A percentile compares a stretch with the other conserved stretches of the same genome.
Conservation (phyloP, 2,113 vertebrate genomes). For the Platysternon megacephalum region DNA sequence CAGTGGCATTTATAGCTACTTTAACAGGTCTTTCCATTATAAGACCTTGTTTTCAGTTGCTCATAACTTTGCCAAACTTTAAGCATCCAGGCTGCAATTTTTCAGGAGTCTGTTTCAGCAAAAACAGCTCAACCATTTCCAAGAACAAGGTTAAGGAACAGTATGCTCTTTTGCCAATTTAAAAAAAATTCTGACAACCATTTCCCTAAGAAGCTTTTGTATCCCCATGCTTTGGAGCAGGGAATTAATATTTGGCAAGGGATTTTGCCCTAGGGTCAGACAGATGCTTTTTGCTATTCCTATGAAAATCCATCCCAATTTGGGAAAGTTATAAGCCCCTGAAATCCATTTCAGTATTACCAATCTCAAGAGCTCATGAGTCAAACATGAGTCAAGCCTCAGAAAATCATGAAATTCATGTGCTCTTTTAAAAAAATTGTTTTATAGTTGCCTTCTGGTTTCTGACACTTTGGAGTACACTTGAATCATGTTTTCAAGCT, state of each 20-base stretch:
- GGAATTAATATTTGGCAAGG: background rate
- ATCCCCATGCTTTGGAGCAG: background rate
- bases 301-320: background rate
- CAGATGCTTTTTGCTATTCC: background rate
- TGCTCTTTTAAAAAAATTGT: background rate
- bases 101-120: background rate
- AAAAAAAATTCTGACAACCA: background rate
- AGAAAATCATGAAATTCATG: background rate
- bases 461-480: background rate
- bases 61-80: background rate
- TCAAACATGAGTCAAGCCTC: background rate
- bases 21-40: background rate
- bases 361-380: background rate
- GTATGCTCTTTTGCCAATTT: background rate
- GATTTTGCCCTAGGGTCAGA: background rate
- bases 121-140: background rate
- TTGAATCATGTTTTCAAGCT: background rate
- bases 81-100: background rate
- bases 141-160: background rate
- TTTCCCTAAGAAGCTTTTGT: background rate
- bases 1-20: background rate
- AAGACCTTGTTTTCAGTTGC: background rate
- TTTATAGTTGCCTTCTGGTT: background rate
- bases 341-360: background rate
- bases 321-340: background rate